phyloP scores from a whole-genome alignment of 2,888 invertebrate genomes.

The Cryptocheilus praepositus region DNA sequence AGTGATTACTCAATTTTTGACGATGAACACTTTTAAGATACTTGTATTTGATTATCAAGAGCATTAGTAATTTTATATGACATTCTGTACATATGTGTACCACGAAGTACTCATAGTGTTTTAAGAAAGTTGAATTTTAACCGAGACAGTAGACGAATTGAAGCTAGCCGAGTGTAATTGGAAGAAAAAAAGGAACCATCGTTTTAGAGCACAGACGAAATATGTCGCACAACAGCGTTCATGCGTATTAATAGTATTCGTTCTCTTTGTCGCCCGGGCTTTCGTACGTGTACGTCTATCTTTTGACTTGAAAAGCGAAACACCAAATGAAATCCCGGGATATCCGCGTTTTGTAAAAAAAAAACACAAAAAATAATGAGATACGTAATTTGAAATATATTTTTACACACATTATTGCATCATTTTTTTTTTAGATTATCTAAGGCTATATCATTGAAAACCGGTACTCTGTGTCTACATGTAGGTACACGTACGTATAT shows the following conservation, averaged over 20 bases:
- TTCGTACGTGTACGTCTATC: too few relatives aligned
- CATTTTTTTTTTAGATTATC: conserved; percentile 23
- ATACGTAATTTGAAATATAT: conserved; percentile 38
- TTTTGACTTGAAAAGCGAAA: too few relatives aligned
- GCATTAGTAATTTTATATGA: conserved; percentile 47
- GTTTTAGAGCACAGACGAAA: background rate
- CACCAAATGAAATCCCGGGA: conserved; percentile 1
- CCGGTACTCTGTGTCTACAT: conserved; percentile 20
- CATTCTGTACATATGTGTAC: conserved; percentile 52
- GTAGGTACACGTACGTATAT: conserved; percentile 29
- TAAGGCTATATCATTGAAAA: conserved; percentile 7
- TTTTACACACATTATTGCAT: conserved; percentile 32
- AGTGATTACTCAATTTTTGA: too few relatives aligned
- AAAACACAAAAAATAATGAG: background rate
- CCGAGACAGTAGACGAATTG: conserved; percentile 8
- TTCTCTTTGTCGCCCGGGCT: too few relatives aligned
- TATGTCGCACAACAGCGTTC: background rate
- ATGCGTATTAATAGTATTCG: background rate
- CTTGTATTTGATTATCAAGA: conserved; percentile 15
- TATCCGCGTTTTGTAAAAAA: conserved; percentile 40
- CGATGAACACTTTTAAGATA: too few relatives aligned
- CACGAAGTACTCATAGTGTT: conserved; percentile 37
- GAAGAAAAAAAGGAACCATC: background rate
- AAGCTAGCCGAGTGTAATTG: background rate
- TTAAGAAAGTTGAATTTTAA: conserved; percentile 26